A percentile compares a stretch with the other conserved stretches of the same genome.
phyloP scores from a whole-genome alignment of 2,888 invertebrate genomes.

The Tinea trinotella region DNA sequence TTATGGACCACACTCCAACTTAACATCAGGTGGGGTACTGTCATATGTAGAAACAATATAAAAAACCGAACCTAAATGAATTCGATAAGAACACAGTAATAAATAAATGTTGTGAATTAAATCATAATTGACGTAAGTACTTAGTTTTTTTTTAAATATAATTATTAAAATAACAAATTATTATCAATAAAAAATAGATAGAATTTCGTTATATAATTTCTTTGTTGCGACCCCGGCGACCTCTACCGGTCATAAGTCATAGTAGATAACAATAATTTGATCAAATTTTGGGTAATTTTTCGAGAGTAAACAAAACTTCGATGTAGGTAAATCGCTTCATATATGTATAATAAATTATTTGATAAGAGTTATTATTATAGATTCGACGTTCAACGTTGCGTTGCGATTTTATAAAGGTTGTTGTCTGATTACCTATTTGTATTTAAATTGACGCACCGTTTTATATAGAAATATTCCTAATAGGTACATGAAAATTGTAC shows the following conservation, averaged over 20 bases:
- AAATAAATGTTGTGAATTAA: too few relatives aligned
- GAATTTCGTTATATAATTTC: conserved; percentile 12
- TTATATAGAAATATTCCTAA: too few relatives aligned
- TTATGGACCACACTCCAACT: too few relatives aligned
- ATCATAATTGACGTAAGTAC: too few relatives aligned
- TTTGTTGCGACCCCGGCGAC: not conserved
- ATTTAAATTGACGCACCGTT: too few relatives aligned
- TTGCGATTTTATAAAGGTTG: not conserved
- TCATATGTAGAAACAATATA: too few relatives aligned
- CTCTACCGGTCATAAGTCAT: conserved; percentile 4
- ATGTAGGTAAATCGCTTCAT: conserved; percentile 56
- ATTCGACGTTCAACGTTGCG: not conserved
- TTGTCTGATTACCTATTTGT: too few relatives aligned
- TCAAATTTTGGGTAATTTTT: not conserved
- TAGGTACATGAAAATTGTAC: too few relatives aligned
- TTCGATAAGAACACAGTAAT: too few relatives aligned
- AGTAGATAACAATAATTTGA: not conserved
- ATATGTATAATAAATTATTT: conserved; percentile 49
- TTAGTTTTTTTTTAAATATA: not conserved
- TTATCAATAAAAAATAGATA: not conserved
- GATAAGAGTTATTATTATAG: conserved; percentile 50
- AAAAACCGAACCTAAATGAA: too few relatives aligned
- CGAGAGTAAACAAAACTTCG: conserved; percentile 45
- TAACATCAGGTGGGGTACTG: too few relatives aligned
- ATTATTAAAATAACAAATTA: not conserved